Percentiles rank a stretch among this genome's conserved stretches.
These are phyloP conservation scores for Tiaroga cobitis DNA, from an alignment of 2,797 vertebrate genomes.

Conservation along the genomic window DNA sequence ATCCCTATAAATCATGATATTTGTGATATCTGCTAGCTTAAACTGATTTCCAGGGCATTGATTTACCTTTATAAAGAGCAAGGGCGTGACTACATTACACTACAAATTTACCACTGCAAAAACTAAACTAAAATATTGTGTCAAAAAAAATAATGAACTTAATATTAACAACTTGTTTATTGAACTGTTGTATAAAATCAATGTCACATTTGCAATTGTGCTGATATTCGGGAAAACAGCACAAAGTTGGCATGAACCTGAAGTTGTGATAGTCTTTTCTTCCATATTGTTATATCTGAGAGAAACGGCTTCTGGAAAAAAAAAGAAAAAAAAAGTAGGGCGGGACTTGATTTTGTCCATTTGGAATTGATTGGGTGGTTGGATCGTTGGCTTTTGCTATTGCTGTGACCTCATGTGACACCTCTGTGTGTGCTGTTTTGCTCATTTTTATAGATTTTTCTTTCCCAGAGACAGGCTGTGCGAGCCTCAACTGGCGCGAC, in stretches of 20 bases:
- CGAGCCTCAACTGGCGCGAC: not conserved
- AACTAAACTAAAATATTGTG: not conserved
- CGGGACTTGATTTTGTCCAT: not conserved
- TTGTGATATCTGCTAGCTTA: too few species aligned
- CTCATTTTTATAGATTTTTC: not conserved
- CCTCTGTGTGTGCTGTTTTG: not conserved
- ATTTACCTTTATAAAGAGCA: too few species aligned
- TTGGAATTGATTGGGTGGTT: not conserved
- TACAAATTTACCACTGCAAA: not conserved
- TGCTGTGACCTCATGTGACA: not conserved
- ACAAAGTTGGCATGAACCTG: not conserved
- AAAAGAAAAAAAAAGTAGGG: not conserved
- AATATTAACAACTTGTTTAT: not conserved
- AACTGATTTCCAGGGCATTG: too few species aligned
- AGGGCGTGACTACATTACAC: not conserved
- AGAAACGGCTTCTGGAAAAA: too few species aligned
- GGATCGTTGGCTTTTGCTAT: not conserved
- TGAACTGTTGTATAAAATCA: not conserved
- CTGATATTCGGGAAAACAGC: not conserved
- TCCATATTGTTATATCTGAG: not conserved
- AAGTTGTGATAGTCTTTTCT: not conserved
- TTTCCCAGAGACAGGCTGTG: not conserved
- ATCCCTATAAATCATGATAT: too few species aligned
- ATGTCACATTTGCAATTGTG: not conserved
- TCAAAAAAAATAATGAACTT: not conserved